Evolutionary conservation across 2,888 invertebrate genomes (phyloP), one percentile per base, ranked within the genome.

Genomic region (Leptopilina syphax): DNA sequence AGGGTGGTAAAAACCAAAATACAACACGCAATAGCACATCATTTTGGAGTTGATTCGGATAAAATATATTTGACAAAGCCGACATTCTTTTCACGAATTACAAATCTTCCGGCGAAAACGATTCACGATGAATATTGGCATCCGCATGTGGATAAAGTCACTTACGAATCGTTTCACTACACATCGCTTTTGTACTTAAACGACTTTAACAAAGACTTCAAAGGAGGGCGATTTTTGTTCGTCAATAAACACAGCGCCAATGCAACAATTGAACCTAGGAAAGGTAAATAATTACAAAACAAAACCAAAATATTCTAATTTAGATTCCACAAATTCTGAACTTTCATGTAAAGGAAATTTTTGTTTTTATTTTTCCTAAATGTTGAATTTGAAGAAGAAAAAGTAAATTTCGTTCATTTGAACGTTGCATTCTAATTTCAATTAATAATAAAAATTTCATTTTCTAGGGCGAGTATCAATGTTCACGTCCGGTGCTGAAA

Each of bases 101-200:
- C 95, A 27, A 93, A 95, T 83, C 94, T 93, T 70, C 93, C 95
- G 65, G 94, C 97, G 1, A 94, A 95, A 85, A 96, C 96, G 1
- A 89, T 94, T 27, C 96, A 97, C 91, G 97, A 97, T 92, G 96
- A 97, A 92, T 98, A 98, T 91, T 98, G 97, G 97, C 96, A 97
- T 92, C 94, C 95, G 24, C 97, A 97, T 93, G 94, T 97, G 65
- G 97, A 98, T 91, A 97, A 97, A 94, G 97, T 97, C 92, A 96
- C 97, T 0, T 97, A 97, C 88, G 95, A 96, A 89, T 95, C 96
- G 80, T 97, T 97, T 90, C 97, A 97, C 91, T 98, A 96, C 88
- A 97, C 98, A 27, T 95, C 97, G 7, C 92, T 98, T 18, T 92
- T 98, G 0, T 98, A 97, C 91, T 93, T 98, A 78, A 95, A 94